These are phyloP conservation scores for Pollenia angustigena DNA, from an alignment of 2,888 invertebrate species.

Conservation along the genomic window DNA sequence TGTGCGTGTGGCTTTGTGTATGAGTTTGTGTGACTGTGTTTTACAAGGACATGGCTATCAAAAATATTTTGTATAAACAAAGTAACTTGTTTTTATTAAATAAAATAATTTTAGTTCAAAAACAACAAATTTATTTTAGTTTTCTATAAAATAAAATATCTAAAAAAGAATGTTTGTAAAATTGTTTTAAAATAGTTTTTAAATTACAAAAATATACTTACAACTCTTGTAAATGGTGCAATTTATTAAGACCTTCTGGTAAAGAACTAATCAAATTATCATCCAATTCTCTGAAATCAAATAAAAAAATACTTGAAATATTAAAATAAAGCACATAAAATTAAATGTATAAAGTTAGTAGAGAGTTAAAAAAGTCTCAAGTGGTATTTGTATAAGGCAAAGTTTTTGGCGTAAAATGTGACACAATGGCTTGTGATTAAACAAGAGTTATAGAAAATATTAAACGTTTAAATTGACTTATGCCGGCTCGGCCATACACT, in stretches of 20 bases:
- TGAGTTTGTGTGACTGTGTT: neutral
- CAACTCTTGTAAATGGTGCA: slow-evolving; percentile 92
- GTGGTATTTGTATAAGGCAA: no score
- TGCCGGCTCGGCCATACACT: no score
- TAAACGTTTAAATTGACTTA: no score
- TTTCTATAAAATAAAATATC: slow-evolving; percentile 12
- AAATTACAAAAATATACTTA: slow-evolving; percentile 86
- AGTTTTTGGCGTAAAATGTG: no score
- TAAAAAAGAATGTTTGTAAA: neutral
- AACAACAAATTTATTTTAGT: slow-evolving; percentile 28
- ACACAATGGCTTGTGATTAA: no score
- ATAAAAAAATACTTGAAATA: slow-evolving; percentile 46
- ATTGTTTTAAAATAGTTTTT: slow-evolving; percentile 28
- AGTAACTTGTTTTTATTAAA: slow-evolving; percentile 26
- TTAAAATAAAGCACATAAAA: neutral
- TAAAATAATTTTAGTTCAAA: slow-evolving; percentile 19
- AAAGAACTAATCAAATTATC: slow-evolving; percentile 90
- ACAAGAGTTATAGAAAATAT: no score
- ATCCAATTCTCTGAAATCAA: slow-evolving; percentile 89
- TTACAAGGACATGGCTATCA: slow-evolving; percentile 53
- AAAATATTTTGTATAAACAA: slow-evolving; percentile 49
- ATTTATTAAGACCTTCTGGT: slow-evolving; percentile 90
- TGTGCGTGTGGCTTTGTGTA: neutral
- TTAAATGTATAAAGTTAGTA: no score
- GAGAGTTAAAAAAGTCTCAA: no score